Percentiles rank a stretch among this genome's conserved stretches.
phyloP scores from a whole-genome alignment of 1,140 invertebrate species.

The Caenorhabditis inopinata region DNA sequence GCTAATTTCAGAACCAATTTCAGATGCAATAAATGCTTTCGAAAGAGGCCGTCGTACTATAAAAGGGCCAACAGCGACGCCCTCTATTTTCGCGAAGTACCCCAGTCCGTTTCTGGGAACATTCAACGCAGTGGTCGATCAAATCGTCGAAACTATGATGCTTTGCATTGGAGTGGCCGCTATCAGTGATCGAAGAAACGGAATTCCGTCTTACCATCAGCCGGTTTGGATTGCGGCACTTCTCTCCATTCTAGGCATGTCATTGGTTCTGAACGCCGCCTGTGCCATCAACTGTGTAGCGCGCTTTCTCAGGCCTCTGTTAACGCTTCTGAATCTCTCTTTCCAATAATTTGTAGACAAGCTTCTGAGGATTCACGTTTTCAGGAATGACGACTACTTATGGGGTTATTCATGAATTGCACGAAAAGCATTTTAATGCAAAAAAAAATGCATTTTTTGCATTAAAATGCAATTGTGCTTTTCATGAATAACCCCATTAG shows the following conservation, averaged over 20 bases:
- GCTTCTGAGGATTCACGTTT: conserved; percentile 70
- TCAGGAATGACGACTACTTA: conserved; percentile 67
- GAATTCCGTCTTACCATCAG: conserved; percentile 68
- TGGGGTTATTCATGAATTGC: no score
- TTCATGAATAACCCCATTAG: no score
- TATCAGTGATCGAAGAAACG: conserved; percentile 70
- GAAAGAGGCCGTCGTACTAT: conserved; percentile 67
- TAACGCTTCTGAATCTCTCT: no score
- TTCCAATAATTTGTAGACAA: conserved; percentile 68
- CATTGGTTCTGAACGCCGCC: conserved; percentile 59
- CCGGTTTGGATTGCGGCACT: conserved; percentile 69
- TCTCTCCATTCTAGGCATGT: conserved; percentile 35
- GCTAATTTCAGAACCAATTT: background rate
- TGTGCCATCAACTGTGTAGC: conserved; percentile 73
- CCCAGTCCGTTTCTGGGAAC: conserved; percentile 68
- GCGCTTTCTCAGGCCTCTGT: conserved; percentile 71
- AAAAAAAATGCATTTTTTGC: no score
- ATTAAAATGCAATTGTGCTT: no score
- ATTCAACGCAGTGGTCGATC: conserved; percentile 68
- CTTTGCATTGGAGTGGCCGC: conserved; percentile 70
- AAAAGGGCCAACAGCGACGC: conserved; percentile 66
- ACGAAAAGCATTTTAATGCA: no score
- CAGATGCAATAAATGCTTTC: conserved; percentile 69
- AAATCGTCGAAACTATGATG: conserved; percentile 71
- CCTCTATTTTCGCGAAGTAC: conserved; percentile 72